Percentiles rank a stretch among this genome's conserved stretches.
These are phyloP conservation scores for Chloroceryle inda DNA, from an alignment of 2,797 vertebrate species.

Conservation along the genomic window DNA sequence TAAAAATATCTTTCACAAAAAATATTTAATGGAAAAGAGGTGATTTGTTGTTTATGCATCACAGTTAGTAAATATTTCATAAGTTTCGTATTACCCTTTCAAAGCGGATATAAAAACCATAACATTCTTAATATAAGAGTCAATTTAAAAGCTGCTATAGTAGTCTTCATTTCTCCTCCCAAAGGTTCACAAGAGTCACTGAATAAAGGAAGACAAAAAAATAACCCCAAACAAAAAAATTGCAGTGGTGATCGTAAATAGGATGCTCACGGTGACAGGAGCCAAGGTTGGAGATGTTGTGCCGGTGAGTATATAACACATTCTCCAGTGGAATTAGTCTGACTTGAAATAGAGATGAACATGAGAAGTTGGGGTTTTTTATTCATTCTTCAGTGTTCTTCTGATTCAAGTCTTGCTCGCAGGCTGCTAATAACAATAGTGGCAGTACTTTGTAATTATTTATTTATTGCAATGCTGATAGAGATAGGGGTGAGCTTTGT, in stretches of 20 bases:
- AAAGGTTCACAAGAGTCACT: slow-evolving; percentile 55
- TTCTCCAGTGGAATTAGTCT: neutral
- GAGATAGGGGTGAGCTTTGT: slow-evolving; percentile 42
- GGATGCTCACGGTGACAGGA: neutral
- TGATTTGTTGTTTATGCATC: slow-evolving; percentile 85
- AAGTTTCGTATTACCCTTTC: slow-evolving; percentile 84
- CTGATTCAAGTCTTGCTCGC: neutral
- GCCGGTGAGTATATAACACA: neutral
- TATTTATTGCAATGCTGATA: slow-evolving; percentile 67
- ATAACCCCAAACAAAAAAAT: neutral
- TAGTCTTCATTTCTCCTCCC: slow-evolving; percentile 30
- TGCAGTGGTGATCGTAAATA: neutral
- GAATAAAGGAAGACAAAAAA: slow-evolving; percentile 7
- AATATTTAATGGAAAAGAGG: slow-evolving; percentile 84
- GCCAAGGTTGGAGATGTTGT: neutral
- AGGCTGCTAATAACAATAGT: slow-evolving; percentile 43
- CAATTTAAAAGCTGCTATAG: slow-evolving; percentile 72
- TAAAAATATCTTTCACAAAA: slow-evolving; percentile 82
- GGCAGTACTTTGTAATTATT: slow-evolving; percentile 49
- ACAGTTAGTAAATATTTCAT: slow-evolving; percentile 86
- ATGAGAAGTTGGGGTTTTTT: neutral
- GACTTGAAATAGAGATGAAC: neutral
- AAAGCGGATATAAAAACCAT: slow-evolving; percentile 76
- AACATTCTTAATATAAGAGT: slow-evolving; percentile 77
- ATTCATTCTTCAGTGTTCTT: neutral